These are phyloP conservation scores for Pseudomyrmex dendroicus DNA, from an alignment of 1,140 invertebrate species.

Conservation along the genomic window DNA sequence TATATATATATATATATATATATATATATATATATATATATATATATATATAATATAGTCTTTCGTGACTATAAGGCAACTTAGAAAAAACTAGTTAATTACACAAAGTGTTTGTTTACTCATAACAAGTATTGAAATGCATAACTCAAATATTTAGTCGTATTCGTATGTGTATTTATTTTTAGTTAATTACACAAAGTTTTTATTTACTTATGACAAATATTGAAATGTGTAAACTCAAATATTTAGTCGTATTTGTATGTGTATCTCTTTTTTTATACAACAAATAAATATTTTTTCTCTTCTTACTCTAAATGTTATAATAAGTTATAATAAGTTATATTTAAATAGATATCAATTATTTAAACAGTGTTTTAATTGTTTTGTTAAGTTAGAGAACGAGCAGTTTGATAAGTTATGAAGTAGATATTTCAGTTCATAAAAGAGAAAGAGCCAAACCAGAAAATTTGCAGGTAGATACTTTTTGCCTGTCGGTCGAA, in stretches of 20 bases:
- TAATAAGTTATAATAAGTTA: no score
- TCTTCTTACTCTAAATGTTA: no score
- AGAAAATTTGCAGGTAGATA: constrained; percentile 21
- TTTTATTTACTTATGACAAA: constrained; percentile 15
- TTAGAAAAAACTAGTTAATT: not conserved
- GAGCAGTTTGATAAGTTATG: not conserved
- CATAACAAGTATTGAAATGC: not conserved
- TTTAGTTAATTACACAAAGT: not conserved
- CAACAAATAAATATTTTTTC: no score
- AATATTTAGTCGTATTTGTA: not conserved
- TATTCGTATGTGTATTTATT: not conserved
- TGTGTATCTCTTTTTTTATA: no score
- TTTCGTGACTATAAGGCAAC: constrained; percentile 4
- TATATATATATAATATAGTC: not conserved
- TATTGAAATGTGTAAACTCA: not conserved
- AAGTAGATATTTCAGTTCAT: not conserved
- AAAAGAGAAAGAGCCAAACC: not conserved
- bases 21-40: no score
- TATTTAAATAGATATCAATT: no score
- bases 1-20: no score
- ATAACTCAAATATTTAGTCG: not conserved
- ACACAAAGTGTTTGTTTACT: constrained; percentile 10
- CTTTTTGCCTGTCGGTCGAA: constrained; percentile 2
- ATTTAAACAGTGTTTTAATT: no score
- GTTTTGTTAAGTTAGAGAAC: not conserved